Evolutionary conservation across 2,888 invertebrate species (phyloP), one percentile per base, ranked within the genome.

Genomic region (Mythimna ferrago): DNA sequence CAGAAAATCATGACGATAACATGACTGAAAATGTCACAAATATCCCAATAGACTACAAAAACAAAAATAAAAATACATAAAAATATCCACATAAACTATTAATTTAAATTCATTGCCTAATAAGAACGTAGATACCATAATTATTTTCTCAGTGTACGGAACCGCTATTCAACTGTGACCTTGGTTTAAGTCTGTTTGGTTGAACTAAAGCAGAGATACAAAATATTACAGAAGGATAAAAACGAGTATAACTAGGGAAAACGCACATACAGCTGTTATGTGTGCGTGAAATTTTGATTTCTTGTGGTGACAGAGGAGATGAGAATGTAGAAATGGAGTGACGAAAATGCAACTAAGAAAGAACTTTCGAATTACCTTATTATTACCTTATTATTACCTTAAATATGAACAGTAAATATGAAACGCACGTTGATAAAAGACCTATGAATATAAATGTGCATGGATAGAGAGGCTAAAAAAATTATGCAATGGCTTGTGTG

Each of bases 161-260:
- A 80, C 72, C 63, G 78, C 53, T 78, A 66, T 54, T 66, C 60
- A 32, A n/a, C 38, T 61, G 21, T 83, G 87, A 88, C 87, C 87
- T 88, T 87, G 84, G 62, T 69, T 63, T 44, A 61, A 65, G 71
- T 57, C 54, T 70, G 32, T 69, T 66, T 64, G 38, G 77, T 84
- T 83, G 74, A 77, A 78, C 76, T 82, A 76, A 71, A 80, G 81
- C 76, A 74, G 61, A 89, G 88, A 89, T 6, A 57, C 32, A 51
- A 6, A 19, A 53, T 6, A 19, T 4, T 35, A 11, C 73, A 73
- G 73, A 73, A 73, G 73, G 41, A 0, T 61, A 61, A 60, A 21
- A 2, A 4, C 26, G 26, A 26, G 5, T n/a, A 21, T 5, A 58
- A 58, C 19, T 1, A 38, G 6, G 4, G 10, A 35, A 38, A 58